These are phyloP conservation scores for Oxyura jamaicensis DNA, from an alignment of 2,113 vertebrate species.

Conservation along the genomic window DNA sequence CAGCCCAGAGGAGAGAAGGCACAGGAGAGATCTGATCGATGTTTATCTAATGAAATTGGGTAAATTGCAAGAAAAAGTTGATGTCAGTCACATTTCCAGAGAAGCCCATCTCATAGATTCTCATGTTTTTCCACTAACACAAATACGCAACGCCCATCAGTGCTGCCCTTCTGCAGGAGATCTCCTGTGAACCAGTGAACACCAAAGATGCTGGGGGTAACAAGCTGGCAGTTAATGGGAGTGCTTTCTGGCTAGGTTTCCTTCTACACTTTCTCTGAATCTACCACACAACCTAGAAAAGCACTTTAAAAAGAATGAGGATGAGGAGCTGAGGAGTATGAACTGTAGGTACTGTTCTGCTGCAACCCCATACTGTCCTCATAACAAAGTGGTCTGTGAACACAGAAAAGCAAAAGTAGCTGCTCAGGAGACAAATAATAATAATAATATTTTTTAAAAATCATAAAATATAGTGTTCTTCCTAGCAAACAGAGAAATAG, in stretches of 20 bases:
- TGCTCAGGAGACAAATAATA: background rate
- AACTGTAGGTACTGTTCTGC: background rate
- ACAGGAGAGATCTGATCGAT: no score
- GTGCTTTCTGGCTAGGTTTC: background rate
- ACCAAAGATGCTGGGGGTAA: background rate
- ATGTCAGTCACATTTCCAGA: background rate
- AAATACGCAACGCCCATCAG: background rate
- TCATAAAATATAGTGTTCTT: background rate
- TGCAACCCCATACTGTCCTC: background rate
- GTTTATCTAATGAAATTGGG: background rate
- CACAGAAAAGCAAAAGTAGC: background rate
- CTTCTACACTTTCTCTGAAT: background rate
- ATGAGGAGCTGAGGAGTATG: background rate
- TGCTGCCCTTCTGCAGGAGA: background rate
- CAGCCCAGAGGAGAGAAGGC: no score
- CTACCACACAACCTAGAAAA: background rate
- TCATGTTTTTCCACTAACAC: background rate
- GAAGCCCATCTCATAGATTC: background rate
- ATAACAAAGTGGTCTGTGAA: background rate
- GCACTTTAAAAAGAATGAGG: background rate
- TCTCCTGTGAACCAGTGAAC: background rate
- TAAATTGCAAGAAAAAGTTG: background rate
- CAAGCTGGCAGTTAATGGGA: background rate
- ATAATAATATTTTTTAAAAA: no score
- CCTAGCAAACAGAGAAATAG: background rate